phyloP scores from a whole-genome alignment of 2,797 vertebrate genomes.

The Tiaroga cobitis region DNA sequence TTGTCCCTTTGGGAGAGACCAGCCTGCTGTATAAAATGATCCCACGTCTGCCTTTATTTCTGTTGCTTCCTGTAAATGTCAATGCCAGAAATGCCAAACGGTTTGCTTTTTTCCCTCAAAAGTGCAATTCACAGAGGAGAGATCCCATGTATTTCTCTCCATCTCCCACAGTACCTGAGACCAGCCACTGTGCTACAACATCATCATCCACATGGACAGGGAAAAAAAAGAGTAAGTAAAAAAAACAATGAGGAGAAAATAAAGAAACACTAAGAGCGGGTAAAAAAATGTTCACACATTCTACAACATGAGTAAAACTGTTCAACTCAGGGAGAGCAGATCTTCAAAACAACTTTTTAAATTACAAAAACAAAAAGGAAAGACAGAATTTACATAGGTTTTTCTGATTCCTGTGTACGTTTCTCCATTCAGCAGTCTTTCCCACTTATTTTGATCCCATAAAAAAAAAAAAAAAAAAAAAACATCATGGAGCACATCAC shows the following conservation, averaged over 20 bases:
- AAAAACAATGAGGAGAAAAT: conserved; percentile 60
- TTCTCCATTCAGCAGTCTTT: conserved; percentile 50
- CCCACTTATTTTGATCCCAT: conserved; percentile 59
- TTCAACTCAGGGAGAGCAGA: conserved; percentile 64
- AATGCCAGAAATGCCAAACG: conserved; percentile 45
- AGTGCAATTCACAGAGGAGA: conserved; percentile 64
- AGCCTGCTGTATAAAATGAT: conserved; percentile 53
- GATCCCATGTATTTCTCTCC: conserved; percentile 51
- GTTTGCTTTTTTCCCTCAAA: conserved; percentile 49
- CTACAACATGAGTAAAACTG: conserved; percentile 68
- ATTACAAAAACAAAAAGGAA: conserved; percentile 71
- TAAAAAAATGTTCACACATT: conserved; percentile 64
- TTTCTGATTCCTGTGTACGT: conserved; percentile 63
- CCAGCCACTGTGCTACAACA: conserved; percentile 64
- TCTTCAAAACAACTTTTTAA: conserved; percentile 66
- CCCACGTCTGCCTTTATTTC: conserved; percentile 56
- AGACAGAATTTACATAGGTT: conserved; percentile 70
- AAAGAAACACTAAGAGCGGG: conserved; percentile 62
- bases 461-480: conserved; percentile 9
- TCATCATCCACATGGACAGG: conserved; percentile 59
- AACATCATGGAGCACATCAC: conserved; percentile 42
- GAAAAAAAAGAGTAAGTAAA: conserved; percentile 21
- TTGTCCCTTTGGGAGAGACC: conserved; percentile 44
- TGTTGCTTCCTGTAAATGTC: conserved; percentile 39
- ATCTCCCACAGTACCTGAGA: conserved; percentile 65